Conservation (phyloP, 2,797 vertebrate species). For the Eospalax fontanierii region DNA sequence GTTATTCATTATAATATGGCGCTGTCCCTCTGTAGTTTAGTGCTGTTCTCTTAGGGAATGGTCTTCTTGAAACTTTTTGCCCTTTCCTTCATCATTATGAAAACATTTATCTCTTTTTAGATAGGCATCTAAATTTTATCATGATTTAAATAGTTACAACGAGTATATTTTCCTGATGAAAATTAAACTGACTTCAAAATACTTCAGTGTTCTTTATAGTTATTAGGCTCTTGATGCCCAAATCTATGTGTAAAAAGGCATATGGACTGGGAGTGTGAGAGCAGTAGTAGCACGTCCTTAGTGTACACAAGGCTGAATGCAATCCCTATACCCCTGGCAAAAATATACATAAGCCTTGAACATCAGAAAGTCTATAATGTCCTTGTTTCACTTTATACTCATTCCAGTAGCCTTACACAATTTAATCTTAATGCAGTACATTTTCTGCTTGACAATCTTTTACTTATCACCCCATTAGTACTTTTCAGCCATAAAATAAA, state of each 20-base stretch:
- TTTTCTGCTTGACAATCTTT: neutral
- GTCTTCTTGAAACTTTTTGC: slow-evolving; percentile 28
- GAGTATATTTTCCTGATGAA: slow-evolving; percentile 34
- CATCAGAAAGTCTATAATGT: slow-evolving; percentile 5
- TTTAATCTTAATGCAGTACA: neutral
- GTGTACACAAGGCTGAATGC: no score
- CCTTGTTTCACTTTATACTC: neutral
- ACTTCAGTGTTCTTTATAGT: neutral
- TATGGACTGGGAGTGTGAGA: neutral
- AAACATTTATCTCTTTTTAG: slow-evolving; percentile 44
- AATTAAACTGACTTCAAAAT: slow-evolving; percentile 56
- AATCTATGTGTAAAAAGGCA: neutral
- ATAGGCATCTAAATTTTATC: slow-evolving; percentile 49
- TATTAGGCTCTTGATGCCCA: slow-evolving; percentile 21
- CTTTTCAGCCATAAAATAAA: slow-evolving; percentile 36
- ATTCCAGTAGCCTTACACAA: neutral
- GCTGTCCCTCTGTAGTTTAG: neutral
- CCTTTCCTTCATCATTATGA: slow-evolving; percentile 9
- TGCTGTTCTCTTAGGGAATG: neutral
- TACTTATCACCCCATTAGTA: neutral
- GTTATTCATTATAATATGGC: neutral
- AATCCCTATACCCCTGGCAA: no score
- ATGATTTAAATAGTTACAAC: slow-evolving; percentile 63
- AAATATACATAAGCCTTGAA: neutral
- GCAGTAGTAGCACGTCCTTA: neutral